Evolutionary conservation across 1,140 invertebrate species (phyloP), one percentile per base, ranked within the genome.

Genomic region (Sycophaga agraensis): DNA sequence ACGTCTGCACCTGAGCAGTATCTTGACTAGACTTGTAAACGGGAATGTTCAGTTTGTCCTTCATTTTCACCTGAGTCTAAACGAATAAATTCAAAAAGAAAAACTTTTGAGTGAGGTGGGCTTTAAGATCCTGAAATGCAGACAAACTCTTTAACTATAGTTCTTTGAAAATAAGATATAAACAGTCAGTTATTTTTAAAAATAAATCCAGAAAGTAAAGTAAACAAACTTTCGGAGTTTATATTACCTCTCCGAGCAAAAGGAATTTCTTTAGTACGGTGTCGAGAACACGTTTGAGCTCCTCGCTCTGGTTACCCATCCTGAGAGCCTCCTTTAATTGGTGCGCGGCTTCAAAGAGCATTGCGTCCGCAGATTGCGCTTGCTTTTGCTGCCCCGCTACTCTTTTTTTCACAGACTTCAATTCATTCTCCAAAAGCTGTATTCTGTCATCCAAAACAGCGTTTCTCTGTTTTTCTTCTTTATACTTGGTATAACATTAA

Each of bases 321-420:
- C 82, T 80, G 11, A 82, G 73, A 9, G 84, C 81, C 40, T 78
- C 75, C 62, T 84, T 82, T 35, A 84, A 69, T 68, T 83, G 82
- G 58, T 84, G 82, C 48, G 81, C 77, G 1, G 83, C 81, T 45
- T 84, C 83, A 64, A 83, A 83, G 2, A 83, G 68, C 16, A 78
- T 79, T 14, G 82, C 82, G 42, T 79, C 75, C 0, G 79, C 76
- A 12, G 76, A 76, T 56, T 70, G 72, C 56, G 76, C 77, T 61
- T 82, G 78, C 48, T 76, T 77, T 65, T 84, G 81, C 42, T 70
- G 72, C 17, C 82, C 81, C 40, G 70, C 65, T 7, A 80, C 71
- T 24, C 82, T 82, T 58, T 80, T 80, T 45, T 81, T 79, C 60
- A 84, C 83, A 39, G 75, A 76, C 56, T 78, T 78, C 61, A 84